phyloP scores from a whole-genome alignment of 92 coral and sea anemone species.

The Paramuricea clavata region DNA sequence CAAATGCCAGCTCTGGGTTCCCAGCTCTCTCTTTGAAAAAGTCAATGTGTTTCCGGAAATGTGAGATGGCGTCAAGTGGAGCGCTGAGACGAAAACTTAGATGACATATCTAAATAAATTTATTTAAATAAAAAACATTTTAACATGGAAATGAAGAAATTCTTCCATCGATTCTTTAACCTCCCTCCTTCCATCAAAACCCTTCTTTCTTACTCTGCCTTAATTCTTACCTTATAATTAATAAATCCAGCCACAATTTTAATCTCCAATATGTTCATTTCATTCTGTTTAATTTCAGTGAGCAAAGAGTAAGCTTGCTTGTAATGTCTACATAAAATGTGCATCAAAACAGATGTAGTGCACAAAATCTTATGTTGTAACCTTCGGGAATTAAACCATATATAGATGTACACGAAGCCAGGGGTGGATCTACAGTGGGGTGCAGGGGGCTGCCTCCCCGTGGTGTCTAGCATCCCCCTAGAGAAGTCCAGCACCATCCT shows the following conservation, averaged over 20 bases:
- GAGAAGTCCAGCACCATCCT: too few species aligned
- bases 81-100: conserved; percentile 95
- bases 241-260: conserved; percentile 97
- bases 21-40: conserved; percentile 97
- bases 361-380: background rate
- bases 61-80: conserved; percentile 98
- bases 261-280: conserved; percentile 89
- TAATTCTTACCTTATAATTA: conserved; percentile 82
- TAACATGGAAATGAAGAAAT: background rate
- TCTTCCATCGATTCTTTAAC: background rate
- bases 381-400: background rate
- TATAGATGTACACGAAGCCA: too few species aligned
- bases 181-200: background rate
- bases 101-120: conserved; percentile 82
- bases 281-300: conserved; percentile 85
- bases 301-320: conserved; percentile 91
- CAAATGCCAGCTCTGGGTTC: conserved; percentile 91
- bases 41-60: conserved; percentile 96
- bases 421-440: too few species aligned
- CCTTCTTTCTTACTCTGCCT: background rate
- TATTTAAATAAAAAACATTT: background rate
- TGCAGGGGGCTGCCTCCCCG: too few species aligned
- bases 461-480: too few species aligned
- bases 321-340: conserved; percentile 77
- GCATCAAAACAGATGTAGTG: background rate